Percentiles rank a stretch among this genome's conserved stretches.
Evolutionary conservation across 2,113 vertebrate genomes (phyloP).

Genomic region (Austrofundulus limnaeus): DNA sequence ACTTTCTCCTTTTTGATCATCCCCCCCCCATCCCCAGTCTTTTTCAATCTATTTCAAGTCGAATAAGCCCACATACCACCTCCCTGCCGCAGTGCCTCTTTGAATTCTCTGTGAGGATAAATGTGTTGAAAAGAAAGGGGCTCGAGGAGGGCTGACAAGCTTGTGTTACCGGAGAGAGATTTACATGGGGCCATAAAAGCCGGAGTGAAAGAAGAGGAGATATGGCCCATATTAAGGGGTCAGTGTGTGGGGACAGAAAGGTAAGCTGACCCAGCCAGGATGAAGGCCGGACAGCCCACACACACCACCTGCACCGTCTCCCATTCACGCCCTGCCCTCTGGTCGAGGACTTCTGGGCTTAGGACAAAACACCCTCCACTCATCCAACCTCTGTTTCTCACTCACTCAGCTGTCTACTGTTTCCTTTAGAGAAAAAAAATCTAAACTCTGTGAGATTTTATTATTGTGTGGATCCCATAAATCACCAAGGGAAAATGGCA

Average conservation of each 20-base stretch:
- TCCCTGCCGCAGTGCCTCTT: conserved; percentile 49
- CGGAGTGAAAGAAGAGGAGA: conserved; percentile 69
- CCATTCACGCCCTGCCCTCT: conserved; percentile 64
- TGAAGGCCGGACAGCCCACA: conserved; percentile 51
- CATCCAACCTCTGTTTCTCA: conserved; percentile 10
- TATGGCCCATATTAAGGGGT: conserved; percentile 53
- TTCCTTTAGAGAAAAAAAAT: conserved; percentile 56
- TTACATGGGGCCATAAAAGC: conserved; percentile 73
- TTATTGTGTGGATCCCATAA: conserved; percentile 64
- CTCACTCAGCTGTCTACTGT: conserved; percentile 57
- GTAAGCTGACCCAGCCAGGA: conserved; percentile 63
- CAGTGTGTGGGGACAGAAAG: conserved; percentile 47
- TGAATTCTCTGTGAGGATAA: conserved; percentile 68
- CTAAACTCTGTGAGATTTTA: conserved; percentile 47
- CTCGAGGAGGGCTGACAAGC: conserved; percentile 57
- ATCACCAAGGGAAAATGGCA: conserved; percentile 67
- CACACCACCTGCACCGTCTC: conserved; percentile 62
- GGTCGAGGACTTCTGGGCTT: conserved; percentile 42
- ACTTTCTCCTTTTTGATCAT: conserved; percentile 74
- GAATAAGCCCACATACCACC: conserved; percentile 48
- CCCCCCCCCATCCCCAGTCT: conserved; percentile 53
- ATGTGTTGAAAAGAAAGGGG: conserved; percentile 68
- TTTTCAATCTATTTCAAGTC: conserved; percentile 60
- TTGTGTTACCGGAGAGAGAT: conserved; percentile 74
- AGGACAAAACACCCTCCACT: conserved; percentile 37